Evolutionary conservation across 23 tunicate genomes (phyloP).

Genomic region (Ascidia mentula): DNA sequence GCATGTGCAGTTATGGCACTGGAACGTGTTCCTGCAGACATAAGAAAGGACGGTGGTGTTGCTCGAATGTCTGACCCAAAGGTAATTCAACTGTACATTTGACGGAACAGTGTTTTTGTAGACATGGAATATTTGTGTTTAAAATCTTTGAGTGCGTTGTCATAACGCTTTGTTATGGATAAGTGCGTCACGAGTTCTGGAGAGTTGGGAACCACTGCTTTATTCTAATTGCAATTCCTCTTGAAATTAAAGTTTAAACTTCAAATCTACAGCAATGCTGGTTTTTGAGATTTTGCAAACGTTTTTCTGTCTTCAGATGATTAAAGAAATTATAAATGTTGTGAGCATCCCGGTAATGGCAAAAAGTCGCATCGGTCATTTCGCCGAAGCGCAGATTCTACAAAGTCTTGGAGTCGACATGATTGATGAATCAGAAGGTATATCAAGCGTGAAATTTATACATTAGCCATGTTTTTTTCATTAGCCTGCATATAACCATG

Average conservation of each 20-base stretch:
- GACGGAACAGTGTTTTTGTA: too few relatives aligned
- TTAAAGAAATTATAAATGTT: constrained; percentile 73
- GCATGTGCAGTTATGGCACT: constrained; percentile 95
- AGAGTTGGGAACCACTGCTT: too few relatives aligned
- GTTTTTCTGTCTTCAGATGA: constrained; percentile 50
- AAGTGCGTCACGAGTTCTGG: too few relatives aligned
- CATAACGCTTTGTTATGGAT: too few relatives aligned
- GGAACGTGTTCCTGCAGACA: constrained; percentile 88
- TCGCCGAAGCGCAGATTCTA: constrained; percentile 84
- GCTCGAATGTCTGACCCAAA: constrained; percentile 87
- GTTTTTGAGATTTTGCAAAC: too few relatives aligned
- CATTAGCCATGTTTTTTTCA: too few relatives aligned
- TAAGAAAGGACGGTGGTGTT: constrained; percentile 74
- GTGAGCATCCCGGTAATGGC: constrained; percentile 87
- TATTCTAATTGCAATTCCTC: neutral
- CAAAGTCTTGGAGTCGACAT: constrained; percentile 78
- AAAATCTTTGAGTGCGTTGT: too few relatives aligned
- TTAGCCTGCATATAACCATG: too few relatives aligned
- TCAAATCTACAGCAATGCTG: too few relatives aligned
- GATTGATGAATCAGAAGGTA: constrained; percentile 93
- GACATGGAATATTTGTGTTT: too few relatives aligned
- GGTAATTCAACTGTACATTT: too few relatives aligned
- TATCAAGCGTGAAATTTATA: too few relatives aligned
- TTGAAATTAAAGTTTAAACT: neutral
- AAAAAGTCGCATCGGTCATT: constrained; percentile 80